These are phyloP conservation scores for Megaceryle alcyon DNA, from an alignment of 2,797 vertebrate genomes.

Conservation along the genomic window DNA sequence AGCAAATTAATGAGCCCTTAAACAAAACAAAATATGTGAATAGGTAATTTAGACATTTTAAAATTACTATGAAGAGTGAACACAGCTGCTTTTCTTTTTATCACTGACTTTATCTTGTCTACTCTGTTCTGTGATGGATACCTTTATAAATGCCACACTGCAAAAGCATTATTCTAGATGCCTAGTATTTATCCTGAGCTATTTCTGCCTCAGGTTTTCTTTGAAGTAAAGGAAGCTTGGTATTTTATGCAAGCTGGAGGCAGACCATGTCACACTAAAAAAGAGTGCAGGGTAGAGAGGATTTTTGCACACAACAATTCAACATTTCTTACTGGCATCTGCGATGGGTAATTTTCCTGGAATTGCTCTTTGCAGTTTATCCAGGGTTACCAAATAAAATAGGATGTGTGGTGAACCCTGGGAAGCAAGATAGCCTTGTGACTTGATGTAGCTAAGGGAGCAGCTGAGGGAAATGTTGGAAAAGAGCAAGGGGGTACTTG, in stretches of 20 bases:
- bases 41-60: background rate
- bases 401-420: background rate
- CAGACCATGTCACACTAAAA: background rate
- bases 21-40: background rate
- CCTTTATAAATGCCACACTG: background rate
- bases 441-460: background rate
- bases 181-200: background rate
- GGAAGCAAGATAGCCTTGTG: background rate
- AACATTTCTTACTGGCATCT: background rate
- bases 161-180: background rate
- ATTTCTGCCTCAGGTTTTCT: background rate
- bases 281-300: background rate
- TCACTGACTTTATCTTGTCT: background rate
- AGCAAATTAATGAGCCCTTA: background rate
- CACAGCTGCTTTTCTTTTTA: background rate
- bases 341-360: background rate
- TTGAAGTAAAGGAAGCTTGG: background rate
- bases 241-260: background rate
- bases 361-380: background rate
- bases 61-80: background rate
- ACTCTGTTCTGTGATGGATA: background rate
- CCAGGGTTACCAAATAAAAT: background rate
- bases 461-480: background rate
- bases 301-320: background rate
- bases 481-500: background rate